Percentiles rank a stretch among this genome's conserved stretches.
phyloP scores from a whole-genome alignment of 2,113 vertebrate species.

The Bubo blakistoni region DNA sequence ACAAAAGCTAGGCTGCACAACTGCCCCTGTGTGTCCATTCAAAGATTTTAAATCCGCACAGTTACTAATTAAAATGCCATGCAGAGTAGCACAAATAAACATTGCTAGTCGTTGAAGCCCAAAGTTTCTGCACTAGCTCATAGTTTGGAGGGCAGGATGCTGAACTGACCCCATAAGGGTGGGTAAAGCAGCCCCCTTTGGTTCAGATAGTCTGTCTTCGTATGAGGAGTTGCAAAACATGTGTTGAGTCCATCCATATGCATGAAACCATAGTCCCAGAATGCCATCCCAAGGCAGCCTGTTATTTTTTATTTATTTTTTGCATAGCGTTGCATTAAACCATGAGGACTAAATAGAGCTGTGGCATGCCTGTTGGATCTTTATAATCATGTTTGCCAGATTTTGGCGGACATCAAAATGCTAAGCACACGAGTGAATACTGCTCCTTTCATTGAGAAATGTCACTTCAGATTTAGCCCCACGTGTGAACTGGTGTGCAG shows the following conservation, averaged over 20 bases:
- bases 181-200: not conserved
- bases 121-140: not conserved
- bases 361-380: slow-evolving; percentile 1
- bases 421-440: not conserved
- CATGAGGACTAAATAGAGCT: slow-evolving; percentile 45
- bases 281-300: not conserved
- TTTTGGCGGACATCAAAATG: slow-evolving; percentile 14
- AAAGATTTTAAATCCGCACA: slow-evolving; percentile 58
- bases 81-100: slow-evolving; percentile 29
- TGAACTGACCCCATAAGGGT: not conserved
- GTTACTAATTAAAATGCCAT: slow-evolving; percentile 65
- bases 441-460: slow-evolving; percentile 16
- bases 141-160: not conserved
- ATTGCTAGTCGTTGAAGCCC: not conserved
- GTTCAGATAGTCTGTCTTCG: not conserved
- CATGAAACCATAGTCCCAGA: not conserved
- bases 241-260: not conserved
- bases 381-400: slow-evolving; percentile 22
- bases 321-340: not conserved
- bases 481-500: slow-evolving; percentile 1
- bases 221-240: not conserved
- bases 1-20: slow-evolving; percentile 60
- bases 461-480: slow-evolving; percentile 36
- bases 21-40: slow-evolving; percentile 62
- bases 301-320: not conserved